A percentile compares a stretch with the other conserved stretches of the same genome.
These are phyloP conservation scores for Neolamprologus caudopunctatus DNA, from an alignment of 2,113 vertebrate species.

Conservation along the genomic window DNA sequence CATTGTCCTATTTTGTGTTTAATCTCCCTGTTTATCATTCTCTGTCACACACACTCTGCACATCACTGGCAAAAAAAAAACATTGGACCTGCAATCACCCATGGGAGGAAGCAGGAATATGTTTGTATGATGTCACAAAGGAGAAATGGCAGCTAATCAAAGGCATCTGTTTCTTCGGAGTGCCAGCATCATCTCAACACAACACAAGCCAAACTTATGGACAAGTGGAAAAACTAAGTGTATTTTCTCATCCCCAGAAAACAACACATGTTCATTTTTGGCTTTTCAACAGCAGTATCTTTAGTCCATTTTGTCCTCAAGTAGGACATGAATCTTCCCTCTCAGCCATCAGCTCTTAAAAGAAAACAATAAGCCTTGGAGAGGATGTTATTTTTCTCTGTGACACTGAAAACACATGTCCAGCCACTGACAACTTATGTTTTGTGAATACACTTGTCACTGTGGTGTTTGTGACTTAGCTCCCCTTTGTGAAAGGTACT, in stretches of 20 bases:
- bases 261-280: slow-evolving; percentile 9
- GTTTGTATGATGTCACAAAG: slow-evolving; percentile 25
- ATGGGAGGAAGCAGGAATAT: slow-evolving; percentile 31
- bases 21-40: slow-evolving; percentile 21
- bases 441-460: neutral
- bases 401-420: slow-evolving; percentile 6
- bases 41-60: neutral
- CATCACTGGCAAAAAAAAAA: neutral
- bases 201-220: slow-evolving; percentile 15
- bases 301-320: neutral
- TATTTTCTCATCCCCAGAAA: neutral
- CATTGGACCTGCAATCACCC: neutral
- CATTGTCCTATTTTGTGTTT: neutral
- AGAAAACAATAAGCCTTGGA: neutral
- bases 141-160: slow-evolving; percentile 51
- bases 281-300: neutral
- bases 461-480: neutral
- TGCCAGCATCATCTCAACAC: slow-evolving; percentile 28
- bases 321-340: neutral
- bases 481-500: neutral
- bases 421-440: neutral
- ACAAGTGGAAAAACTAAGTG: neutral
- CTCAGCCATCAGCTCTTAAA: neutral
- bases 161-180: slow-evolving; percentile 40
- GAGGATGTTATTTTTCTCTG: neutral